A percentile compares a stretch with the other conserved stretches of the same genome.
These are phyloP conservation scores for Caerostris darwini DNA, from an alignment of 1,140 invertebrate genomes.

Conservation along the genomic window DNA sequence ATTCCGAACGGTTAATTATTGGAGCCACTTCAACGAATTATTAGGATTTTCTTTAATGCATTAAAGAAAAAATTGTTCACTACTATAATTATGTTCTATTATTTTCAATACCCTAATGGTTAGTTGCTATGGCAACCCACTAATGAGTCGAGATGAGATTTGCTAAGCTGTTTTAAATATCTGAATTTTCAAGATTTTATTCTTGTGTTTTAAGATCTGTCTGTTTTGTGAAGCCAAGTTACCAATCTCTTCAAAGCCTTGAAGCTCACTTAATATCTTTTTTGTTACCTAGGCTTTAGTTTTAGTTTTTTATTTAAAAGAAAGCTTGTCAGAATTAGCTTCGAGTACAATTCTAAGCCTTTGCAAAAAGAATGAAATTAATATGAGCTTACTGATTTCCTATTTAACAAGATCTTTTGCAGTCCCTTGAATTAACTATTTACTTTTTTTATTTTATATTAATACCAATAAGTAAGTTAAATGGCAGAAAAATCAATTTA, in stretches of 20 bases:
- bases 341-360: neutral
- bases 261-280: neutral
- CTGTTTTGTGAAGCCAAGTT: neutral
- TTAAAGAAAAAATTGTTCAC: neutral
- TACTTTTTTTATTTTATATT: neutral
- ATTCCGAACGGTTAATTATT: neutral
- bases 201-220: neutral
- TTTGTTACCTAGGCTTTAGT: neutral
- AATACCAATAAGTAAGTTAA: too few species aligned
- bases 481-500: too few species aligned
- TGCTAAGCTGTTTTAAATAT: neutral
- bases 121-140: neutral
- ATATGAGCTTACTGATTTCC: neutral
- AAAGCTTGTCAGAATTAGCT: neutral
- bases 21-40: neutral
- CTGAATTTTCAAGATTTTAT: neutral
- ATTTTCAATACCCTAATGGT: neutral
- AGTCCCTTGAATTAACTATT: neutral
- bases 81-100: slow-evolving; percentile 17
- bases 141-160: slow-evolving; percentile 28
- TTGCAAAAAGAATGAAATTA: neutral
- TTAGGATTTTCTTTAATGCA: neutral
- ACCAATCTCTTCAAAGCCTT: neutral
- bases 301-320: neutral
- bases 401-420: neutral